A percentile compares a stretch with the other conserved stretches of the same genome.
These are phyloP conservation scores for Tachysurus fulvidraco DNA, from an alignment of 2,113 vertebrate species.

Conservation along the genomic window DNA sequence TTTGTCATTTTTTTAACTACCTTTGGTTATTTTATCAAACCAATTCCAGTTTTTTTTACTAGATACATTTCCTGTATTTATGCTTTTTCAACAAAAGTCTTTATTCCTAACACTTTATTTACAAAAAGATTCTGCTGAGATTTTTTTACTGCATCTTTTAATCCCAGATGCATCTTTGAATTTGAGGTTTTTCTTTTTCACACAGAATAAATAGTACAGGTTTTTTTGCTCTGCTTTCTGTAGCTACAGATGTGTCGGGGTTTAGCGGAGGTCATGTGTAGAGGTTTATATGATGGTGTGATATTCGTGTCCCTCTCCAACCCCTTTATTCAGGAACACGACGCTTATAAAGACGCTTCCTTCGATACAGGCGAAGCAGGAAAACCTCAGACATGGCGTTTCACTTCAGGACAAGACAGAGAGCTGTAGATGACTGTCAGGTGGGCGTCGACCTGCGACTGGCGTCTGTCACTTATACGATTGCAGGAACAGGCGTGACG, in stretches of 20 bases:
- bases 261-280: too few relatives aligned
- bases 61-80: too few relatives aligned
- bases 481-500: slow-evolving; percentile 9
- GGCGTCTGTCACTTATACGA: not conserved
- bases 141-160: too few relatives aligned
- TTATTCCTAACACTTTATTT: too few relatives aligned
- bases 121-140: too few relatives aligned
- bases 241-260: too few relatives aligned
- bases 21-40: too few relatives aligned
- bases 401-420: not conserved
- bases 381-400: not conserved
- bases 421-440: not conserved
- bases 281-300: not conserved
- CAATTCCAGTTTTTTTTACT: not conserved
- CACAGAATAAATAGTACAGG: too few relatives aligned
- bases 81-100: too few relatives aligned
- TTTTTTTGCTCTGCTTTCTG: too few relatives aligned
- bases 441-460: not conserved
- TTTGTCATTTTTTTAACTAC: not conserved
- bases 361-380: not conserved
- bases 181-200: too few relatives aligned
- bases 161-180: not conserved
- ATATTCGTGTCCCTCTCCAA: not conserved
- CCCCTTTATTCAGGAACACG: not conserved
- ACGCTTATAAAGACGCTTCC: not conserved